Base-by-base conservation (phyloP, 2,113 vertebrate genomes). In the Raja brachyura region DNA sequence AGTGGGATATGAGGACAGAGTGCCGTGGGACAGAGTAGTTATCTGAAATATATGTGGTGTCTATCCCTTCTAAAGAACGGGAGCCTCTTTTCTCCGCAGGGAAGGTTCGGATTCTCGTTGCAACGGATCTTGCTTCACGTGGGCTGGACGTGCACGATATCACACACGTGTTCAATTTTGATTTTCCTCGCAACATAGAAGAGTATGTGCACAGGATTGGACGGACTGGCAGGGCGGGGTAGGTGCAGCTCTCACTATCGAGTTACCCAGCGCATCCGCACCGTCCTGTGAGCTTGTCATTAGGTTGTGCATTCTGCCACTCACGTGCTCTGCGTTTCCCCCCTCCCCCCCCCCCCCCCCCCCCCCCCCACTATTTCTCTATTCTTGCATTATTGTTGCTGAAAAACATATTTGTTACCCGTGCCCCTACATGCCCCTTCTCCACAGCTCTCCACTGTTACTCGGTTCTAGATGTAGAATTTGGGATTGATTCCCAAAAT, bases 121-220 rank as follows among this genome's bases (percentile, higher is more conserved):
- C 98, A 93, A 99, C 99, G 70, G 99, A 99, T 94, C 93, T 99
- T 93, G 99, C 98, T 0, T 99, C 98, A 28, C 97, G 98, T 39
- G 99, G 99, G 16, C 95, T 99, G 3, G 99, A 99, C 93, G 98
- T 99, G 56, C 96, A 96, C 0, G 98, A 99, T 93, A 95, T 99
- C 93, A 99, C 98, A 0, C 98, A 99, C 0, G 98, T 99, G 66
- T 98, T 98, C 93, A 99, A 99, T 94, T 99, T 96, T 0, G 98
- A 99, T 94, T 99, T 99, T 85, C 99, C 98, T 31, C 97, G 97
- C n/a, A 99, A 99, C 94, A 97, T 99, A 63, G 98, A 99, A 93
- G 99, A 99, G 76, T 99, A 99, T 0, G 98, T 99, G 18, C 99
- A 99, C 93, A 97, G 99, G 93, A 95, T 99, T 54, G 99, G 98